A percentile compares a stretch with the other conserved stretches of the same genome.
Conservation (phyloP, 2,113 vertebrate genomes). For the Oncorhynchus keta region DNA sequence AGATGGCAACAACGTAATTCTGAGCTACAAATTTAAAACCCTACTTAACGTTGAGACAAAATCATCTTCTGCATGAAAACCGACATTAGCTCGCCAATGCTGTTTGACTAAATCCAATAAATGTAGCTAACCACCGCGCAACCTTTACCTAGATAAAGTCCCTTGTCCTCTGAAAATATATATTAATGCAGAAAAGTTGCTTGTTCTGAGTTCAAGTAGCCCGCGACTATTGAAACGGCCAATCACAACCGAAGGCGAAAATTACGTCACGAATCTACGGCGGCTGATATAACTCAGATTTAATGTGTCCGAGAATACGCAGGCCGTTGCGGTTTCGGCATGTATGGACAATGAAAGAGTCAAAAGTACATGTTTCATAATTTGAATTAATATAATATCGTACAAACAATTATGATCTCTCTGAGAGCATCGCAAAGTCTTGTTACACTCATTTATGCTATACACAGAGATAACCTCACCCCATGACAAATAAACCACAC, state of each 20-base stretch:
- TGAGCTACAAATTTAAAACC: neutral
- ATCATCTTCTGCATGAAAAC: neutral
- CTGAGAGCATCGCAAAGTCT: no score
- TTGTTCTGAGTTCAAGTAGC: constrained; percentile 88
- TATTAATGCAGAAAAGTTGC: neutral
- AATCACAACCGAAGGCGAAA: constrained; percentile 65
- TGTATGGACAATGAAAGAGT: neutral
- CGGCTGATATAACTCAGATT: neutral
- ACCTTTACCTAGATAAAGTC: neutral
- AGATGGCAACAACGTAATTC: no score
- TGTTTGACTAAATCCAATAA: neutral
- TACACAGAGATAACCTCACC: no score
- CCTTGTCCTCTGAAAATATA: neutral
- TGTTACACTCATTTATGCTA: no score
- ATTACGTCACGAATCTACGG: constrained; percentile 53
- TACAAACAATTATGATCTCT: no score
- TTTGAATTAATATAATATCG: no score
- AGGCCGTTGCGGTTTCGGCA: constrained; percentile 29
- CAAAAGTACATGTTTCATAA: no score
- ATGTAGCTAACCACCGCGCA: neutral
- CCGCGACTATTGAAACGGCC: constrained; percentile 97
- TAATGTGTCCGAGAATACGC: neutral
- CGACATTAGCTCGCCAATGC: neutral
- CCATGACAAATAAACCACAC: no score
- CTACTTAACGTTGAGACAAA: neutral